Evolutionary conservation across 2,797 vertebrate species (phyloP), one percentile per base, ranked within the genome.

Genomic region (Valencia hispanica): DNA sequence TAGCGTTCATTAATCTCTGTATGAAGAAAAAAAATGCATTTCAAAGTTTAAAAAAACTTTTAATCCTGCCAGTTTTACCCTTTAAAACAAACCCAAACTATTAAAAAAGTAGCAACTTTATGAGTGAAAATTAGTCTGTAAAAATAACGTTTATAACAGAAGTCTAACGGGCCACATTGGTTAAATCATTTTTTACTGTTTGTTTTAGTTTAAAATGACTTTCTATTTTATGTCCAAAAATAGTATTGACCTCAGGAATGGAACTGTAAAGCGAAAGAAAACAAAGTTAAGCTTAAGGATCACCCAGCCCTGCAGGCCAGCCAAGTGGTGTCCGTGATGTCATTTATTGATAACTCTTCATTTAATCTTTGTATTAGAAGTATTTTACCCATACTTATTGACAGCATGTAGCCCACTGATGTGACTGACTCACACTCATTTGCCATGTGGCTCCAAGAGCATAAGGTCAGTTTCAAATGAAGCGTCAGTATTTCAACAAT

Each of bases 381-480:
- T 74, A 45, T 88, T 82, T 87, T 75, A 32, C 25, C n/a, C 87
- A 68, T 74, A 48, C 69, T 84, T 86, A 63, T 74, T 51, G 81
- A 55, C 72, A 77, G 72, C 81, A 79, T 81, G 82, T 69, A 50
- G 79, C 66, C 78, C 79, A 84, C 83, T 73, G 77, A 89, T n/a
- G 85, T 59, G 63, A 89, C 81, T 90, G 83, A 88, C 86, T 87
- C 61, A 32, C 83, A 86, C 89, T 92, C 91, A 91, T 93, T 88
- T 91, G 86, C 93, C 93, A 94, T 93, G 93, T 93, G 94, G 90
- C 89, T 92, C 72, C 75, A 90, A 74, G 91, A 91, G 87, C 91
- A 91, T 89, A 92, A 93, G 93, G 93, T 95, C 92, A 94, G 80
- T 92, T 91, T 87, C 86, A 89, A 88, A 93, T 89, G 85, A 92